phyloP scores from a whole-genome alignment of 2,113 vertebrate genomes.

The Rissa tridactyla region DNA sequence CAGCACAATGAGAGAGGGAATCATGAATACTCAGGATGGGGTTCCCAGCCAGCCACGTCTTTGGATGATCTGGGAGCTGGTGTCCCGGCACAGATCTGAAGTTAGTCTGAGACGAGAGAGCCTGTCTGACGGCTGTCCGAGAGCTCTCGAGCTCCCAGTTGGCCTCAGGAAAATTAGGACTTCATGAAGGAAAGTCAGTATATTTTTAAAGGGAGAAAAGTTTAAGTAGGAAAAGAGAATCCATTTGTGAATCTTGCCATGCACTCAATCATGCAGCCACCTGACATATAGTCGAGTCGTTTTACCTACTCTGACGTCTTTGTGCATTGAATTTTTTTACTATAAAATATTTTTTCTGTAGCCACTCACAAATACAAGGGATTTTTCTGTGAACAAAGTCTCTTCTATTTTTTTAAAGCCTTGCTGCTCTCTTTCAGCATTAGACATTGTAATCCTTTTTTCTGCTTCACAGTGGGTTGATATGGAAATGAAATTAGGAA shows the following conservation, averaged over 20 bases:
- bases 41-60: not conserved
- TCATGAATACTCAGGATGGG: not conserved
- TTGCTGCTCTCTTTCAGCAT: not conserved
- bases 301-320: not conserved
- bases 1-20: not conserved
- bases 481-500: not conserved
- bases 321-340: not conserved
- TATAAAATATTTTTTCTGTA: not conserved
- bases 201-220: not conserved
- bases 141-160: not conserved
- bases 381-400: not conserved
- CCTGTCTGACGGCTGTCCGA: not conserved
- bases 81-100: not conserved
- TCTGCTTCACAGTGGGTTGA: not conserved
- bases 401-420: not conserved
- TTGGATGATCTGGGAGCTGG: not conserved
- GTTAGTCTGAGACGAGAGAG: not conserved
- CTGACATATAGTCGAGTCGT: accelerated
- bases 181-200: not conserved
- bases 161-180: not conserved
- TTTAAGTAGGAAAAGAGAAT: not conserved
- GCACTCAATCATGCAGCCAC: not conserved
- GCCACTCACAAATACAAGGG: not conserved
- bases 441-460: not conserved
- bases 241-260: not conserved